Evolutionary conservation across 2,888 invertebrate genomes (phyloP).

Genomic region (Phyto melanocephala): DNA sequence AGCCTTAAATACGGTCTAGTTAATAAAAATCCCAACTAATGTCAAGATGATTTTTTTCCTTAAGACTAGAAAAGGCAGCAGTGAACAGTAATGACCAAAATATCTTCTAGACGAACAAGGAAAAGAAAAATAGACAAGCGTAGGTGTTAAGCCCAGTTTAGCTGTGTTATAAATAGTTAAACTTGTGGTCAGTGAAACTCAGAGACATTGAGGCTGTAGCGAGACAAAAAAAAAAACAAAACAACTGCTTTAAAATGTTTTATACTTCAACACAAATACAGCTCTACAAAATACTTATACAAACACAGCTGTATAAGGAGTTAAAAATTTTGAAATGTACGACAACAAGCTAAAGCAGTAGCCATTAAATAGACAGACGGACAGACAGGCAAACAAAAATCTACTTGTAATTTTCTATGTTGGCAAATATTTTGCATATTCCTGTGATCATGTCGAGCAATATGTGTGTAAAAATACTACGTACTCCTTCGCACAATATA

Average conservation of each 20-base stretch:
- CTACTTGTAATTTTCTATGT: constrained; percentile 28
- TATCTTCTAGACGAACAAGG: background rate
- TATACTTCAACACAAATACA: constrained; percentile 25
- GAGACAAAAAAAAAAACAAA: constrained; percentile 1
- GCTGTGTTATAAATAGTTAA: constrained; percentile 55
- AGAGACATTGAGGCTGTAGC: constrained; percentile 24
- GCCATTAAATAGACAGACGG: constrained; percentile 54
- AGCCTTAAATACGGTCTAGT: constrained; percentile 38
- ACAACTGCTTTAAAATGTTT: constrained; percentile 9
- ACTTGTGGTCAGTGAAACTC: constrained; percentile 19
- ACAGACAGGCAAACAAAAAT: constrained; percentile 1
- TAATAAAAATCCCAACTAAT: constrained; percentile 51
- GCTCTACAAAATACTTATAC: background rate
- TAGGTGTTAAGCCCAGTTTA: constrained; percentile 64
- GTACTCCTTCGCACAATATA: constrained; percentile 20
- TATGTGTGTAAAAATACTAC: background rate
- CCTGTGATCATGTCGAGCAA: background rate
- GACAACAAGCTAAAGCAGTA: constrained; percentile 52
- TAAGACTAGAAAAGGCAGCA: background rate
- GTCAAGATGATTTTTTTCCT: constrained; percentile 50
- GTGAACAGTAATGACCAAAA: background rate
- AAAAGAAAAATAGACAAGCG: constrained; percentile 47
- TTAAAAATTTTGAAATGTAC: constrained; percentile 11
- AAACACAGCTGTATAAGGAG: constrained; percentile 34
- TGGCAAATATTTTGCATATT: constrained; percentile 58